Conservation (phyloP, 1,140 invertebrate species). For the Drosophila ohnishii region DNA sequence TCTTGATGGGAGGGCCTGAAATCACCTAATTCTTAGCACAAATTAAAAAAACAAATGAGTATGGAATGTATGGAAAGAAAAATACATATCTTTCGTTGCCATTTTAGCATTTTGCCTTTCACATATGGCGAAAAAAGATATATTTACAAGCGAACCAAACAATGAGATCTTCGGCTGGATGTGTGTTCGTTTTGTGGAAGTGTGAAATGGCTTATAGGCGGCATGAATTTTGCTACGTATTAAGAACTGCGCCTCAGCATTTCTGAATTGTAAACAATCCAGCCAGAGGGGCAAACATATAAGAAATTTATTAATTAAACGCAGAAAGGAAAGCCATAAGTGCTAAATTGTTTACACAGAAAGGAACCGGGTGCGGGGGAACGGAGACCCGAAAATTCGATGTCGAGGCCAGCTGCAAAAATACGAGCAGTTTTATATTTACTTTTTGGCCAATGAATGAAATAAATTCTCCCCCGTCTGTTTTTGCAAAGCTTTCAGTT, state of each 20-base stretch:
- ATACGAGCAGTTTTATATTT: slow-evolving; percentile 61
- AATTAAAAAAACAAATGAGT: background rate
- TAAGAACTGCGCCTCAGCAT: slow-evolving; percentile 60
- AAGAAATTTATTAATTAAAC: slow-evolving; percentile 66
- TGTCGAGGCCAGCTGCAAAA: slow-evolving; percentile 63
- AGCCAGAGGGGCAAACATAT: slow-evolving; percentile 26
- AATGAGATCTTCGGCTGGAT: background rate
- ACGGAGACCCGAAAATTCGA: slow-evolving; percentile 13
- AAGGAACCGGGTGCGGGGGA: slow-evolving; percentile 11
- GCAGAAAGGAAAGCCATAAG: slow-evolving; percentile 47
- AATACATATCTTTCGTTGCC: slow-evolving; percentile 9
- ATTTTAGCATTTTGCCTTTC: slow-evolving; percentile 43
- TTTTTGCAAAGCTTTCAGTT: slow-evolving; percentile 45
- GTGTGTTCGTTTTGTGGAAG: slow-evolving; percentile 16
- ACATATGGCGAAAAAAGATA: slow-evolving; percentile 37
- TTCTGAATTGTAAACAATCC: slow-evolving; percentile 54
- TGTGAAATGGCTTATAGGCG: slow-evolving; percentile 40
- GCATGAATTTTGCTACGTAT: slow-evolving; percentile 24
- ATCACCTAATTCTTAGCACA: slow-evolving; percentile 7
- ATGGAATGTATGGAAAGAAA: slow-evolving; percentile 11
- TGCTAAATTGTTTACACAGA: slow-evolving; percentile 60
- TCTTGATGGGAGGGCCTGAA: slow-evolving; percentile 4
- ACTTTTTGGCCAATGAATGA: slow-evolving; percentile 55
- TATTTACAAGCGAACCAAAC: slow-evolving; percentile 11
- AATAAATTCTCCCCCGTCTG: slow-evolving; percentile 20